Conservation (phyloP, 2,113 vertebrate genomes). For the Bombycilla garrulus region DNA sequence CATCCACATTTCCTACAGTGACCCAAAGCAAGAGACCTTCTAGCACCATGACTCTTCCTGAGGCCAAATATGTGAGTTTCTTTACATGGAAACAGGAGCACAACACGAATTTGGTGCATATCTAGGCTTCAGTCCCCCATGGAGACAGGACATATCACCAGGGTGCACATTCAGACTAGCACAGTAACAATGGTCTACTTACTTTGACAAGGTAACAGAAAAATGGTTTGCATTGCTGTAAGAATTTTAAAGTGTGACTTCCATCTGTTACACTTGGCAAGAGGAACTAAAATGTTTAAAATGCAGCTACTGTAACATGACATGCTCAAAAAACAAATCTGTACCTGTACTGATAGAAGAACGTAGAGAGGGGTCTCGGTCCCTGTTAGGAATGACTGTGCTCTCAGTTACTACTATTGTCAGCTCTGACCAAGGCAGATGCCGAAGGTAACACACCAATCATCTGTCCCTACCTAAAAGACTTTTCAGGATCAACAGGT, state of each 20-base stretch:
- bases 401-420: not conserved
- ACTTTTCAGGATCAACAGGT: constrained; percentile 60
- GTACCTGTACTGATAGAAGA: not conserved
- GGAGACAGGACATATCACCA: not conserved
- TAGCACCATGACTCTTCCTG: not conserved
- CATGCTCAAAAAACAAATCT: not conserved
- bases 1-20: not conserved
- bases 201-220: not conserved
- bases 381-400: not conserved
- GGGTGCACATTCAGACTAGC: not conserved
- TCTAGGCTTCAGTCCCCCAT: not conserved
- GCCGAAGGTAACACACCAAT: not conserved
- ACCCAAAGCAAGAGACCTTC: not conserved
- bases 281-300: not conserved
- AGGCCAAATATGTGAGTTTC: not conserved
- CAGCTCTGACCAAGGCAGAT: not conserved
- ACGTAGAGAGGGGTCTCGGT: not conserved
- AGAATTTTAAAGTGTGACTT: not conserved
- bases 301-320: not conserved
- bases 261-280: not conserved
- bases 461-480: constrained; percentile 66
- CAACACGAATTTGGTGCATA: not conserved
- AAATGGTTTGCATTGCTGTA: not conserved
- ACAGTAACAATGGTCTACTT: not conserved
- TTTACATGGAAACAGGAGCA: not conserved